Evolutionary conservation across 2,888 invertebrate species (phyloP), one percentile per base, ranked within the genome.

Genomic region (Macrosiphum euphorbiae): DNA sequence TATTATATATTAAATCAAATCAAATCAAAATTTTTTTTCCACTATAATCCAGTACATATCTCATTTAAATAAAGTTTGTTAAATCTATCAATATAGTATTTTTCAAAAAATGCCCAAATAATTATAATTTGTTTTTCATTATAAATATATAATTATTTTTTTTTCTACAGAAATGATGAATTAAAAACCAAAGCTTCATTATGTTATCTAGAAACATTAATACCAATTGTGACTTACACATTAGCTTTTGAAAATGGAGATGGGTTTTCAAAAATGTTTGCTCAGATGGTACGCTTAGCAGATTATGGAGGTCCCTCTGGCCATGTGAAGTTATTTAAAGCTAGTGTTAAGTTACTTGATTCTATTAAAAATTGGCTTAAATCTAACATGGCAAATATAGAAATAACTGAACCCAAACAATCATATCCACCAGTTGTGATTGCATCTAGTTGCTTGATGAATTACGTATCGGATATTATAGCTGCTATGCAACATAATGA

Each of bases 241-340:
- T 97, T 97, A 2, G 96, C 97, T 0, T 94, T 94, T 67, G 94
- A 94, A 94, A 97, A 97, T 95, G 97, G 97, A 0, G 96, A 96
- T n/a, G 97, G 97, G n/a, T 98, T 98, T 95, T 97, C 97, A 0
- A 98, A 98, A 95, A 96, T 98, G 16, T 97, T 98, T 96, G 96
- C 97, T 94, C 97, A 98, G 10, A 98, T 98, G 98, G 97, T 97
- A 3, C 97, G 97, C 90, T 95, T 99, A 95, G 99, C 99, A 0
- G 98, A 98, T 96, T 98, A 98, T 44, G 98, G 98, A 44, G 96
- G 97, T 10, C 98, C 98, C 52, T 96, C 97, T 88, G 98, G 99
- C 0, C 99, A 99, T 95, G 96, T 97, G 4, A 96, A 97, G 52
- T 96, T 99, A 41, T 98, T 99, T 96, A 97, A 98, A 67, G 98